Evolutionary conservation across 1,140 invertebrate genomes (phyloP).

Genomic region (Brachionus asplanchnoidis): DNA sequence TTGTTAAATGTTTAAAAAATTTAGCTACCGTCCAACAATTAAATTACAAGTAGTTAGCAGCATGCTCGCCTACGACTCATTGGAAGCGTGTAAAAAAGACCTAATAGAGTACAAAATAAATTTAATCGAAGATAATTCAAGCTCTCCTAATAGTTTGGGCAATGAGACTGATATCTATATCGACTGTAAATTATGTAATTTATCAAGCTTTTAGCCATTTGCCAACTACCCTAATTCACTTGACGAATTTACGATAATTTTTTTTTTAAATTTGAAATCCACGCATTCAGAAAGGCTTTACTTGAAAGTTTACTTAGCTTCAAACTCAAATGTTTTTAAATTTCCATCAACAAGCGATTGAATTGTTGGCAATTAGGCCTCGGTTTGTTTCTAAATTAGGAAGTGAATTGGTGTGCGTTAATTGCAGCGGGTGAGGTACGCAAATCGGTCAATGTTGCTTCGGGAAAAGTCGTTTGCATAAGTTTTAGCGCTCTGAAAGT

Average conservation of each 20-base stretch:
- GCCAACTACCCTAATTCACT: not conserved
- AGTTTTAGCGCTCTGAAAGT: not conserved
- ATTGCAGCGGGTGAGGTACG: not conserved
- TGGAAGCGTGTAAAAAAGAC: constrained; percentile 37
- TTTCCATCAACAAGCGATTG: not conserved
- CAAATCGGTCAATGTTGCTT: not conserved
- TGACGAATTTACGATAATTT: not conserved
- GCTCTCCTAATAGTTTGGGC: not conserved
- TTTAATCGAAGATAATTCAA: constrained; percentile 33
- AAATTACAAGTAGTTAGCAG: not conserved
- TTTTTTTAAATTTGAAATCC: not conserved
- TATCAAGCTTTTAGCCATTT: constrained; percentile 13
- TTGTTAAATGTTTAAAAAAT: not conserved
- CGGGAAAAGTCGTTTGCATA: not conserved
- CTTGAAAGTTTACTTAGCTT: not conserved
- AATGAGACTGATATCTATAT: constrained; percentile 9
- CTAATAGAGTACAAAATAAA: constrained; percentile 36
- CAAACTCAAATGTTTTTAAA: not conserved
- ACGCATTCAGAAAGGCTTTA: not conserved
- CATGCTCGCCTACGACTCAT: constrained; percentile 33
- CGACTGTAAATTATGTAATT: constrained; percentile 27
- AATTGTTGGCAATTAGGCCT: not conserved
- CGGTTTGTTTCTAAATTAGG: not conserved
- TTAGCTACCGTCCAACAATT: constrained; percentile 39
- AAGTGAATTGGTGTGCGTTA: not conserved